Base-by-base conservation (phyloP, 2,888 invertebrate species). In the Latrodectus hesperus region DNA sequence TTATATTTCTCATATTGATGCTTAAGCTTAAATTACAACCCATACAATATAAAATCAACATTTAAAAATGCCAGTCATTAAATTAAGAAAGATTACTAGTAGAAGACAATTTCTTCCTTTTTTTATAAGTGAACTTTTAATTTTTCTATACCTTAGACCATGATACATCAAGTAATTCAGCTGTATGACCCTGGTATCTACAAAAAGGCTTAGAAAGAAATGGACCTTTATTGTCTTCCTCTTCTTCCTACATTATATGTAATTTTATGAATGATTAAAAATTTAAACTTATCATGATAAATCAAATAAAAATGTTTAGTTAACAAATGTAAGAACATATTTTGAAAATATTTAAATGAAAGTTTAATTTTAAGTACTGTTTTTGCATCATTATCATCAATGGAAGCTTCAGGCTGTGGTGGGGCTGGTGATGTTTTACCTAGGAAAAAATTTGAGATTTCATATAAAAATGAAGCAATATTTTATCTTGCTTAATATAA, bases 101-200 rank as follows among this genome's bases (percentile, higher is more conserved):
- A 60, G 60, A 60, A 60, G 60, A 60, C n/a, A 60, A 60, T 60
- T 60, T 16, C 60, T 38, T 38, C 6, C 6, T 38, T 6, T 38
- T 38, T 38, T 38, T 38, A 38, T 1, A 38, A 38, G 6, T 38
- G 38, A 38, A 38, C 38, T 38, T 38, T 64, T 6, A 9, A 1
- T n/a, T 12, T n/a, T 22, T 68, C 11, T 49, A 26, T 90, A 94
- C 94, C 91, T 99, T 99, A 0, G 99, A 99, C 99, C 99, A 99
- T 9, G 98, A 97, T 0, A 99, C 96, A 93, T 99, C 99, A 0
- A 99, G 94, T 5, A 99, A 93, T 93, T 99, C 99, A 1, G 99
- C 98, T 0, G 97, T 97, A 92, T 99, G 99, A 0, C 99, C 99
- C 14, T 95, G 94, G 92, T 98, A 99, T 0, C 96, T 95, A 93